Base-by-base conservation (phyloP, 2,888 invertebrate genomes). In the Carterocephalus palaemon region DNA sequence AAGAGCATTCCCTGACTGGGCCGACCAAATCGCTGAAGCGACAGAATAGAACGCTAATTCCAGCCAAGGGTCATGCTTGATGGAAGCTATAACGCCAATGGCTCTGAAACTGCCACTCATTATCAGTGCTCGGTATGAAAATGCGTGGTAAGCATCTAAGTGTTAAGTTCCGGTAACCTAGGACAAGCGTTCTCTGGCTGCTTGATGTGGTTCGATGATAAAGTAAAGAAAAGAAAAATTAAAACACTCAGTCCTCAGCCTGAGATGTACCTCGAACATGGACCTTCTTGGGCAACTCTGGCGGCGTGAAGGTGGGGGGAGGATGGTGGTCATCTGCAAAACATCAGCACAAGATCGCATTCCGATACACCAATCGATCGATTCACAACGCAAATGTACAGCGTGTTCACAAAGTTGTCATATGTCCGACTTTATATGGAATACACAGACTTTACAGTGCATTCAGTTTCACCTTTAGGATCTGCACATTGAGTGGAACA, bases 211-310 rank as follows among this genome's bases (percentile, higher is more conserved):
- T 78, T 76, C 83, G 77, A 83, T 82, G 78, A 81, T 68, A 64
- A 64, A 67, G 70, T 67, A 70, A 64, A 56, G 52, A 64, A 72
- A 74, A 67, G 63, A 66, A 69, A 68, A 73, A 74, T n/a, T 67
- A 69, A 55, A 64, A 67, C 77, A 75, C 83, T 80, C 81, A 78
- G 78, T 75, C 71, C 69, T 74, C 75, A 75, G 77, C 72, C 77
- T 77, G 82, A 82, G 78, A 79, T 83, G 88, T 90, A 95, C 96
- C 96, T 95, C 96, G 92, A 89, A 95, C 93, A 93, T 96, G 96
- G 92, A 95, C 95, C 93, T 95, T 94, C 94, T 97, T 97, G 91
- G 96, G 96, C 92, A 97, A 95, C 94, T 96, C 96, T 92, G 96
- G 96, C 91, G 96, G 96, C 90, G 96, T 97, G 92, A 96, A 96